Evolutionary conservation across 2,888 invertebrate species (phyloP).

Genomic region (Drosophila acutilabella): DNA sequence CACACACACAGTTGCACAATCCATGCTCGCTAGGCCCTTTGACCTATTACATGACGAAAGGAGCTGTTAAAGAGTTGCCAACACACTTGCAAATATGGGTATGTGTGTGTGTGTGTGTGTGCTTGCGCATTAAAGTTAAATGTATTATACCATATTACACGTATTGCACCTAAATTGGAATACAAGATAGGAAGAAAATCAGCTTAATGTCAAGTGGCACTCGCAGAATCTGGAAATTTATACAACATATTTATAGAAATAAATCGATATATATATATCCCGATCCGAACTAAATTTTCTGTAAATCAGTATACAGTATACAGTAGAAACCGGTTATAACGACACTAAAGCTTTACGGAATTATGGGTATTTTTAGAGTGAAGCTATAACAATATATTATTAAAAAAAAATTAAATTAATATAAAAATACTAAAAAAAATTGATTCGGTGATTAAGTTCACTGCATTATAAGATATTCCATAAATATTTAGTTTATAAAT

Average conservation of each 20-base stretch:
- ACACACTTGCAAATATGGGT: constrained; percentile 25
- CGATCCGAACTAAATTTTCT: too few relatives aligned
- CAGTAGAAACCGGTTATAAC: too few relatives aligned
- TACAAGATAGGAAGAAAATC: constrained; percentile 35
- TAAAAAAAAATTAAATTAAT: too few relatives aligned
- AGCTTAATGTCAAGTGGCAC: not conserved
- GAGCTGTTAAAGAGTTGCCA: constrained; percentile 69
- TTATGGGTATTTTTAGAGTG: too few relatives aligned
- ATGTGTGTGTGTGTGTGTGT: not conserved
- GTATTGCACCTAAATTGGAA: constrained; percentile 55
- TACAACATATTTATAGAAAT: not conserved
- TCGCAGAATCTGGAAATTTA: not conserved
- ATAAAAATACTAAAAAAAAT: too few relatives aligned
- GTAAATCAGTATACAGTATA: too few relatives aligned
- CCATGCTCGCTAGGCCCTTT: constrained; percentile 44
- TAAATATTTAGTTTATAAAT: too few relatives aligned
- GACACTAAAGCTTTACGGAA: too few relatives aligned
- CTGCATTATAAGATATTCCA: too few relatives aligned
- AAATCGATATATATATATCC: not conserved
- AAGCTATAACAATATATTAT: too few relatives aligned
- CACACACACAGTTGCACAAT: constrained; percentile 22
- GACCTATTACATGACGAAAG: constrained; percentile 79
- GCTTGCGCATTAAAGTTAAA: constrained; percentile 49
- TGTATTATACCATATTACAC: constrained; percentile 53
- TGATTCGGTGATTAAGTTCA: too few relatives aligned